These are phyloP conservation scores for Desoria tigrina DNA, from an alignment of 2,888 invertebrate genomes.

Conservation along the genomic window DNA sequence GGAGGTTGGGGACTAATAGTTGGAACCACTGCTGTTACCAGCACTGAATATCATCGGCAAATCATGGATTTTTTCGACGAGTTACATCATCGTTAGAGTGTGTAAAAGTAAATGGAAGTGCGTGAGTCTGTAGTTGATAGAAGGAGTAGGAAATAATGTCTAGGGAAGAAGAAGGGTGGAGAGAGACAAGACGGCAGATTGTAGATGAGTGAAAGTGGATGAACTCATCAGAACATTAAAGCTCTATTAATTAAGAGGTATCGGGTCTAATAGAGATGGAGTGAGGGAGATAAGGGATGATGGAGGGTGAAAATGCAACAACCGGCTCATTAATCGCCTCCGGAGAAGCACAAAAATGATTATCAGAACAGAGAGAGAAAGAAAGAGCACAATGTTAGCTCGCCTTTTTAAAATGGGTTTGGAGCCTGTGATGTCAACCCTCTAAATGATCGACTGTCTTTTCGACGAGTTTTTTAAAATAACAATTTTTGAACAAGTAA, in stretches of 20 bases:
- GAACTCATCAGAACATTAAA: constrained; percentile 49
- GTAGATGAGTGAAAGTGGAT: constrained; percentile 33
- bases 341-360: constrained; percentile 33
- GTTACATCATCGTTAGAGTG: no score
- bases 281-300: constrained; percentile 21
- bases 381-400: not conserved
- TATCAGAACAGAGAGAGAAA: not conserved
- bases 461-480: no score
- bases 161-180: not conserved
- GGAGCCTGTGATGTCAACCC: no score
- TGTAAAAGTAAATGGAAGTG: no score
- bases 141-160: not conserved
- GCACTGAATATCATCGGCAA: no score
- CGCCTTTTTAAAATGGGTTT: no score
- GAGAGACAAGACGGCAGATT: not conserved
- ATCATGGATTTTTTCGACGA: no score
- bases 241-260: constrained; percentile 53
- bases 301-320: constrained; percentile 41
- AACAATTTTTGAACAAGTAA: no score
- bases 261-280: constrained; percentile 39
- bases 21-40: no score
- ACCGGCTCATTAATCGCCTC: constrained; percentile 47
- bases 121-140: no score
- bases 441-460: no score
- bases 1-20: no score